Base-by-base conservation (phyloP, 2,113 vertebrate species). In the Eretmochelys imbricata region DNA sequence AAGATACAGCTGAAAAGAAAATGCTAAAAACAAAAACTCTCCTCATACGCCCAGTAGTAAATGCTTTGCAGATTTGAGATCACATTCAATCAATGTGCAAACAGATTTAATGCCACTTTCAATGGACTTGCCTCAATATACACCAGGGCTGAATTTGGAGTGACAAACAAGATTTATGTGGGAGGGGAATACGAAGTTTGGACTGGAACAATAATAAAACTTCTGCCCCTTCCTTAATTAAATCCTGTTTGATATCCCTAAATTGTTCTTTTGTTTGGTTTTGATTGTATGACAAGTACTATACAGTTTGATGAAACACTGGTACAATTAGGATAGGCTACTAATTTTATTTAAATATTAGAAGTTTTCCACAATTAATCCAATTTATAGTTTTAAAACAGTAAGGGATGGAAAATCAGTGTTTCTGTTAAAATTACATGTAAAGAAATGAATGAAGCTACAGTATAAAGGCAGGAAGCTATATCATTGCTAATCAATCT, bases 401-500 rank as follows among this genome's bases (percentile, higher is more conserved):
- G 62, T 85, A 96, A 97, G 49, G 97, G 69, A 94, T 87, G 16
- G 93, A 97, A 96, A 94, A 76, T 25, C 48, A 55, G 89, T 85
- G 62, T 87, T 97, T 94, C 93, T 88, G 82, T 93, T 84, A 53
- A 93, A 94, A 94, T 85, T 97, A 38, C 38, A 65, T 54, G 86
- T 89, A 96, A 95, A 93, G 91, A 85, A 94, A 95, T 97, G 93
- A 95, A 92, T 96, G 79, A 83, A 90, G 93, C 82, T 93, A 89
- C 87, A 95, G 92, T 85, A 92, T 54, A 97, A 97, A 97, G 83
- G 78, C 85, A 98, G 95, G 91, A 96, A 98, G 89, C 95, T 90
- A 93, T 84, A 93, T 97, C 94, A 97, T 92, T 97, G 91, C 97
- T 98, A 97, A 98, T 98, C 97, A 98, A 90, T 98, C 96, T 92